Conservation (phyloP, 2,888 invertebrate genomes). For the Drosophila algonquin region DNA sequence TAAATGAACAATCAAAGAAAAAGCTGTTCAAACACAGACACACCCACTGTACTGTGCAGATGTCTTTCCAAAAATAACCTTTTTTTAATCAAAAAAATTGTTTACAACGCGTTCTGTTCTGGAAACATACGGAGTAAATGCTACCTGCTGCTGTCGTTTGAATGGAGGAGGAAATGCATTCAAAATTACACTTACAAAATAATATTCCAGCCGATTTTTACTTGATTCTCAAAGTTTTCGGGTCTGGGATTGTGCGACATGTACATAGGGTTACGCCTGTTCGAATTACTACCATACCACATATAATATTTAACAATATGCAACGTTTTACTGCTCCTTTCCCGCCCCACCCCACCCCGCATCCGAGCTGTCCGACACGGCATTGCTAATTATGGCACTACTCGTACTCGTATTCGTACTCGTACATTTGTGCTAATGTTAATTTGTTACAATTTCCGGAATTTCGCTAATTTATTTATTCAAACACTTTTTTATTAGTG, state of each 20-base stretch:
- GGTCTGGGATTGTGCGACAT: not conserved
- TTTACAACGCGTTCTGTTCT: not conserved
- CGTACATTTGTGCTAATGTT: constrained; percentile 72
- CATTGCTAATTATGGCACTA: constrained; percentile 74
- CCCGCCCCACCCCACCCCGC: not conserved
- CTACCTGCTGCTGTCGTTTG: not conserved
- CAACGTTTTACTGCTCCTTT: constrained; percentile 9
- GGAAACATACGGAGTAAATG: not conserved
- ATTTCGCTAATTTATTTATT: constrained; percentile 67
- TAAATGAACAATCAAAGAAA: constrained; percentile 11
- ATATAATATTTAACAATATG: constrained; percentile 18
- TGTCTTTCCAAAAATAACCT: not conserved
- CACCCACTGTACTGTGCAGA: not conserved
- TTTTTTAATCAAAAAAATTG: not conserved
- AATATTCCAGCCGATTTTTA: not conserved
- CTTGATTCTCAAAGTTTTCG: not conserved
- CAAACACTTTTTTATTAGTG: constrained; percentile 63
- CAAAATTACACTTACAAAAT: not conserved
- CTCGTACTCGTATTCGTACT: not conserved
- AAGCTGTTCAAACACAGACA: constrained; percentile 59
- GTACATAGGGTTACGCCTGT: not conserved
- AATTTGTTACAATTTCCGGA: constrained; percentile 82
- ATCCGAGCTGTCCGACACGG: constrained; percentile 34
- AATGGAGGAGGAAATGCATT: not conserved
- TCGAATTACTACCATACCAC: constrained; percentile 4